Base-by-base conservation (phyloP, 2,888 invertebrate species). In the Trissolcus brochymenae region DNA sequence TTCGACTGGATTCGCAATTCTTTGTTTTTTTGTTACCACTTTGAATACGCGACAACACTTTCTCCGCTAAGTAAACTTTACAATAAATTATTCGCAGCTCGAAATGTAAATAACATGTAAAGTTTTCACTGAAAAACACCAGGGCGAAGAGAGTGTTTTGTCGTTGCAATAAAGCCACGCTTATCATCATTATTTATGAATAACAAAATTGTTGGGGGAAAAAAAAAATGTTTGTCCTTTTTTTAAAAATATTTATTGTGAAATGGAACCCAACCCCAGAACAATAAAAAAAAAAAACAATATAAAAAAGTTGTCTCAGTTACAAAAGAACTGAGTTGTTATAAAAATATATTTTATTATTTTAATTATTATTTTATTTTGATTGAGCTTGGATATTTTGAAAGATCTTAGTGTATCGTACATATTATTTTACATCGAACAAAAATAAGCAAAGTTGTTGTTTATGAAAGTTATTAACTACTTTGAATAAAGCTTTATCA, bases 41-140 rank as follows among this genome's bases (percentile, higher is more conserved):
- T 62, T 51, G 74, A 74, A 56, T 67, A 62, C 51, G 50, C 49
- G 50, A 49, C 66, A 56, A 51, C 65, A 66, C 57, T 74, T 67
- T 35, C 11, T 74, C 62, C 50, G 46, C 67, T 66, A 73, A 73
- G 73, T 73, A 73, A 73, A 73, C 66, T 73, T 73, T 56, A 66
- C 61, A 73, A 73, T 73, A 73, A 73, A 73, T 73, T 73, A 61
- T 51, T 73, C 55, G 56, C 61, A 66, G 66, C 73, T 61, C 54
- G 35, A 56, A 61, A 66, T 66, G 56, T 56, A 73, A 66, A 73
- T 73, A 61, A 43, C 56, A 56, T 41, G 51, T 56, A 51, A 73
- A 66, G 19, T 16, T 21, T 56, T 35, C 9, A 11, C 4, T 35
- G 35, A 35, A 35, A 35, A 35, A 35, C 35, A 35, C 6, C 25